phyloP scores from a whole-genome alignment of 2,888 invertebrate genomes.

The Mylabris sibirica region DNA sequence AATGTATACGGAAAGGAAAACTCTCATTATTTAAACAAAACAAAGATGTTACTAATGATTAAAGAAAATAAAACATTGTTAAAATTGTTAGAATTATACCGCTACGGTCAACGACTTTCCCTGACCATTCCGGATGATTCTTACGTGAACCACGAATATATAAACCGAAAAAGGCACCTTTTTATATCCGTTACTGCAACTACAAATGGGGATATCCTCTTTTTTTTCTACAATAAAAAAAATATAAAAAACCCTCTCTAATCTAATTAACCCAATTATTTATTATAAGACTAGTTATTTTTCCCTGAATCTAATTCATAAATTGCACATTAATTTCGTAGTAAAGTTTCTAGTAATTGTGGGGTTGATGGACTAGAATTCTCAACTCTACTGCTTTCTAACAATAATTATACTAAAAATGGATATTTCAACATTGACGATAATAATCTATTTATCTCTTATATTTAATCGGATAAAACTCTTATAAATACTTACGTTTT shows the following conservation, averaged over 20 bases:
- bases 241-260: not conserved
- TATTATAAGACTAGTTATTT: not conserved
- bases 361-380: not conserved
- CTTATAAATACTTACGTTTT: slow-evolving; percentile 36
- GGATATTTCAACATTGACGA: not conserved
- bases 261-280: not conserved
- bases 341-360: not conserved
- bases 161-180: slow-evolving; percentile 32
- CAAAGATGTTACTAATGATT: not conserved
- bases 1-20: not conserved
- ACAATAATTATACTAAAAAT: slow-evolving; percentile 3
- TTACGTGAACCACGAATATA: slow-evolving; percentile 33
- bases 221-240: not conserved
- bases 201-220: not conserved
- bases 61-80: slow-evolving; percentile 27
- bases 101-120: slow-evolving; percentile 57
- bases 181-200: not conserved
- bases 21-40: not conserved
- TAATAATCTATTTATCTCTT: not conserved
- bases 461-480: slow-evolving; percentile 15
- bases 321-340: not conserved
- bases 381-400: too few species aligned
- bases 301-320: not conserved
- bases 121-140: slow-evolving; percentile 47
- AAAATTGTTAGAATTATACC: slow-evolving; percentile 44